Percentiles rank a stretch among this genome's conserved stretches.
phyloP scores from a whole-genome alignment of 2,113 vertebrate genomes.

The Sterrhoptilus dennistouni region DNA sequence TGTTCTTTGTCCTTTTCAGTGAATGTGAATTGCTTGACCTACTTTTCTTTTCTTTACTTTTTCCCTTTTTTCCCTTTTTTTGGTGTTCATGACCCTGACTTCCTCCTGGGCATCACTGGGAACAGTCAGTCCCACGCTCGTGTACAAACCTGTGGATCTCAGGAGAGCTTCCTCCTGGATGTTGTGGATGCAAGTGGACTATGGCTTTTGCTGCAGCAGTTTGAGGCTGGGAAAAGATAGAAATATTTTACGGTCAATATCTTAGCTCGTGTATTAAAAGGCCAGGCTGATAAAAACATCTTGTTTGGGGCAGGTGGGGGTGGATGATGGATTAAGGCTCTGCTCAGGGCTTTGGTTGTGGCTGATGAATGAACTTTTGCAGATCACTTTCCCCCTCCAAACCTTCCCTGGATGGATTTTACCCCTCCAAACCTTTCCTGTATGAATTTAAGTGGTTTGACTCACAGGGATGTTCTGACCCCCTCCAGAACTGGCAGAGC shows the following conservation, averaged over 20 bases:
- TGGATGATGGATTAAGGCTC: not conserved
- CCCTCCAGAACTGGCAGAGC: not conserved
- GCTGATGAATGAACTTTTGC: not conserved
- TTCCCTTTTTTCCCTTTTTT: rapidly evolving
- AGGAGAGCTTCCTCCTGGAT: not conserved
- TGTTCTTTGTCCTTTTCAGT: constrained; percentile 21
- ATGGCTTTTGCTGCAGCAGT: not conserved
- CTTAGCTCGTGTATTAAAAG: not conserved
- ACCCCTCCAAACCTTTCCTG: not conserved
- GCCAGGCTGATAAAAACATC: not conserved
- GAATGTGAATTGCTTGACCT: constrained; percentile 29
- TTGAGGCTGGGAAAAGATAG: not conserved
- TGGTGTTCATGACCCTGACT: not conserved
- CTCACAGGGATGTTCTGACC: not conserved
- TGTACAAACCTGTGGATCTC: not conserved
- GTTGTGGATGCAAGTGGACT: not conserved
- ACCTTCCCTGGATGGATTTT: not conserved
- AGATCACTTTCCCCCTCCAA: not conserved
- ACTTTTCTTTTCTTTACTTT: not conserved
- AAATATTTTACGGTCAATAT: not conserved
- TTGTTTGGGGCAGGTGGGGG: not conserved
- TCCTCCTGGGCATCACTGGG: not conserved
- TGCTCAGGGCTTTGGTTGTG: not conserved
- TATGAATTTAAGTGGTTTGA: not conserved
- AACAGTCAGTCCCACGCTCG: not conserved